These are phyloP conservation scores for Pollimyrus isidori DNA, from an alignment of 2,113 vertebrate genomes.

Conservation along the genomic window DNA sequence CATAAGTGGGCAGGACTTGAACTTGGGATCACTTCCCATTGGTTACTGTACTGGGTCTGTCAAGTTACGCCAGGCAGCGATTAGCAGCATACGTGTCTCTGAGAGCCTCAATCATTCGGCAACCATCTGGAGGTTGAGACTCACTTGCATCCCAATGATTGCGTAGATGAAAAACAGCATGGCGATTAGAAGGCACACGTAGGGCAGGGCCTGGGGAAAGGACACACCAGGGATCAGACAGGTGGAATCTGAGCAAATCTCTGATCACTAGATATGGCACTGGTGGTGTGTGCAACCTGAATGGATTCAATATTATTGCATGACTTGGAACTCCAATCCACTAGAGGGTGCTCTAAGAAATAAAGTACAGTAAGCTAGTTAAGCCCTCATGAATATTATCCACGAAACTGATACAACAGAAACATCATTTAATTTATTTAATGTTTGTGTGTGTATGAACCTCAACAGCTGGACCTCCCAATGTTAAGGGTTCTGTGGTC, in stretches of 20 bases:
- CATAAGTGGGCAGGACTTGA: background rate
- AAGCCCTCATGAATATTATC: background rate
- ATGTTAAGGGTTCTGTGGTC: background rate
- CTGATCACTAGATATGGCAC: background rate
- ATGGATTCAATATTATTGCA: background rate
- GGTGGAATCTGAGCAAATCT: background rate
- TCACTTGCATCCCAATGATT: constrained; percentile 98
- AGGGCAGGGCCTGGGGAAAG: constrained; percentile 76
- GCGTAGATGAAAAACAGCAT: constrained; percentile 99
- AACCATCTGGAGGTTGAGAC: background rate
- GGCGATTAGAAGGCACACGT: constrained; percentile 93
- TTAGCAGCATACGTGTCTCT: background rate
- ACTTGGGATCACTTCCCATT: background rate
- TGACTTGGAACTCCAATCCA: background rate
- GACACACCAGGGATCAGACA: constrained; percentile 18
- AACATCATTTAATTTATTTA: background rate
- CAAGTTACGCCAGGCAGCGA: background rate
- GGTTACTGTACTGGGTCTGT: background rate
- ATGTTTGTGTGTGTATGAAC: background rate
- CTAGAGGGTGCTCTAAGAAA: background rate
- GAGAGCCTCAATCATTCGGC: background rate
- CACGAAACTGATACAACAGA: background rate
- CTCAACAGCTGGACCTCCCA: background rate
- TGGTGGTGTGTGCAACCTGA: background rate
- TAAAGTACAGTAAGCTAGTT: background rate